Conservation (phyloP, 37 sponge, comb jelly and placozoan species). For the Axinella damicornis region DNA sequence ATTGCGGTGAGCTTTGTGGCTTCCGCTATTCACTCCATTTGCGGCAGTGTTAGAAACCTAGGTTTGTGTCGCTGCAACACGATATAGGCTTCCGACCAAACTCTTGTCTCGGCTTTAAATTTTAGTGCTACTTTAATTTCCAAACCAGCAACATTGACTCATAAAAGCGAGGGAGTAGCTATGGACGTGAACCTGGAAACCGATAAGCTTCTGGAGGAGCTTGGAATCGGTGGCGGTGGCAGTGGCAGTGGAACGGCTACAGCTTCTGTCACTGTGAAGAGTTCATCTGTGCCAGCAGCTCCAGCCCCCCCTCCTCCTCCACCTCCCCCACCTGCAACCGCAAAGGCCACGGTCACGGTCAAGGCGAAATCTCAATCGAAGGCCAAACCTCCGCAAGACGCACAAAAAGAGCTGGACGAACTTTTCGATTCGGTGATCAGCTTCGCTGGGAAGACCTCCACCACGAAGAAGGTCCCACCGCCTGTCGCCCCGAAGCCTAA, state of each 20-base stretch:
- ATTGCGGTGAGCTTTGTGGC: no score
- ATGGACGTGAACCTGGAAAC: conserved; percentile 57
- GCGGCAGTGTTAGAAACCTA: no score
- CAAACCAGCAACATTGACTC: no score
- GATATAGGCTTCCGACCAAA: no score
- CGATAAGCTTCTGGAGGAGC: conserved; percentile 74
- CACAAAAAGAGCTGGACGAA: conserved; percentile 61
- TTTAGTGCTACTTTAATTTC: no score
- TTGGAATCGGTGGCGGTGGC: conserved; percentile 45
- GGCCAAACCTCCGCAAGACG: conserved; percentile 24
- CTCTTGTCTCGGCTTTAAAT: no score
- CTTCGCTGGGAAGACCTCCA: conserved; percentile 63
- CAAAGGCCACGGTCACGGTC: neutral
- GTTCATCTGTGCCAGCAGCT: conserved; percentile 10
- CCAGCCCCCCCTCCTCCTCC: conserved; percentile 52
- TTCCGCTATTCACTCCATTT: no score
- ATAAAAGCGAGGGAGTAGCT: no score
- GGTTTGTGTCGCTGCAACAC: no score
- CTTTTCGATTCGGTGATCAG: conserved; percentile 78
- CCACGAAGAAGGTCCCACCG: conserved; percentile 32
- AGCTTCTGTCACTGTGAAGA: conserved; percentile 12
- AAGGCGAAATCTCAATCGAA: no score
- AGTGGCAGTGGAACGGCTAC: conserved; percentile 27
- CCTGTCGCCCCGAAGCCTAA: conserved; percentile 80
- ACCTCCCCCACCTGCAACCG: conserved; percentile 44